These are phyloP conservation scores for Philypnodon macrostomus DNA, from an alignment of 2,797 vertebrate species.

Conservation along the genomic window DNA sequence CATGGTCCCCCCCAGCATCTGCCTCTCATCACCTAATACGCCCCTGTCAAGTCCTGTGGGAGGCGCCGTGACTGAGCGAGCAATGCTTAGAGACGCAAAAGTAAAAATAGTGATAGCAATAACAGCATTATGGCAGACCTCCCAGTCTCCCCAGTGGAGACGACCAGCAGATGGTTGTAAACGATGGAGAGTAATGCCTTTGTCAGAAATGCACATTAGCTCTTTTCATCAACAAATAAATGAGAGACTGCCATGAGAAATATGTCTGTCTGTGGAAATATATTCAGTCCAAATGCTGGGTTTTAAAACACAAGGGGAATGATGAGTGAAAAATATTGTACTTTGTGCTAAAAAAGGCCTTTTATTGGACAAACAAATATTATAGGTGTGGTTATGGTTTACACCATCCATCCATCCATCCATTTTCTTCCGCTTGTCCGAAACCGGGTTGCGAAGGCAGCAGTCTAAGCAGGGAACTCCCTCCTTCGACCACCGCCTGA, in stretches of 20 bases:
- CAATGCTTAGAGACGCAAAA: constrained; percentile 22
- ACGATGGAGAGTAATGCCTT: neutral
- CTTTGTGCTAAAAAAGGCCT: too few relatives aligned
- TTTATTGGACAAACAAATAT: too few relatives aligned
- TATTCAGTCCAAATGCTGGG: neutral
- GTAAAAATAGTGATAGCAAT: constrained; percentile 9
- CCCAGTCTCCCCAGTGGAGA: neutral
- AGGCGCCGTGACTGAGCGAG: constrained; percentile 27
- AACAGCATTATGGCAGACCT: constrained; percentile 11
- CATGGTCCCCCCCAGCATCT: constrained; percentile 40
- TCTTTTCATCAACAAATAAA: constrained; percentile 3
- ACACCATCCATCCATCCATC: too few relatives aligned
- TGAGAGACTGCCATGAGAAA: neutral
- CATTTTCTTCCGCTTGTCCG: too few relatives aligned
- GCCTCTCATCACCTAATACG: constrained; percentile 42
- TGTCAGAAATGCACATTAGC: neutral
- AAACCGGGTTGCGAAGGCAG: too few relatives aligned
- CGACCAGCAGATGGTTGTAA: neutral
- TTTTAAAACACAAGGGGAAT: neutral
- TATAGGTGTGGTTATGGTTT: too few relatives aligned
- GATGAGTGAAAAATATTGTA: too few relatives aligned
- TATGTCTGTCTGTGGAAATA: neutral
- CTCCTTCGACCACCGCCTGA: too few relatives aligned
- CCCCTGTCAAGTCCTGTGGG: constrained; percentile 39
- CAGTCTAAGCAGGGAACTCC: too few relatives aligned